A percentile compares a stretch with the other conserved stretches of the same genome.
Conservation (phyloP, 2,888 invertebrate species). For the Sinelater perroti region DNA sequence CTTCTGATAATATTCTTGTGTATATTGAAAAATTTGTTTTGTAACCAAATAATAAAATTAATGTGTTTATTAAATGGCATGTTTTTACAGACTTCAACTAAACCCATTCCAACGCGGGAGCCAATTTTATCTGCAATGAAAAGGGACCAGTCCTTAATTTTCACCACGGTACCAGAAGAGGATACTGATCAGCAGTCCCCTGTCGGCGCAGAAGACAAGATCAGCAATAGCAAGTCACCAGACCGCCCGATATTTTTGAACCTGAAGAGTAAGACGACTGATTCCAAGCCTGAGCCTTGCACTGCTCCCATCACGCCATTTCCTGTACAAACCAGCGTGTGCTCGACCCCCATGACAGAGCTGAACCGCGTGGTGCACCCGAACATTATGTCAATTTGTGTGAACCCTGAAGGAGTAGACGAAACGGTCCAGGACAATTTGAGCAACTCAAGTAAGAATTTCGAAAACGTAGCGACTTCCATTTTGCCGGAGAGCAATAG, state of each 20-base stretch:
- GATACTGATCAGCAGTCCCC: constrained; percentile 58
- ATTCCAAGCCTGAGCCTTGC: constrained; percentile 43
- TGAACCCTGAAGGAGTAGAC: constrained; percentile 64
- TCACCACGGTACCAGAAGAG: constrained; percentile 86
- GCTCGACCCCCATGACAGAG: constrained; percentile 82
- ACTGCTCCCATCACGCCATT: constrained; percentile 58
- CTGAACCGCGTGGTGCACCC: constrained; percentile 72
- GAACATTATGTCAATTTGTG: constrained; percentile 78
- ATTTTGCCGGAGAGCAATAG: constrained; percentile 8
- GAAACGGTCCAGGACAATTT: constrained; percentile 42
- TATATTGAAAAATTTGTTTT: too few relatives aligned
- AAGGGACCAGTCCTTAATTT: constrained; percentile 80
- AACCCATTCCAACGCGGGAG: constrained; percentile 56
- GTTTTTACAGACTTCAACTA: constrained; percentile 6
- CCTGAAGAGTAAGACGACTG: constrained; percentile 54
- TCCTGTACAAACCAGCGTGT: constrained; percentile 77
- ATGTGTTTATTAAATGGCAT: too few relatives aligned
- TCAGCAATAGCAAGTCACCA: constrained; percentile 43
- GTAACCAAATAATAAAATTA: too few relatives aligned
- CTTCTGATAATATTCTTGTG: too few relatives aligned
- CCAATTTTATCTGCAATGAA: constrained; percentile 71
- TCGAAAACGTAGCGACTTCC: constrained; percentile 10
- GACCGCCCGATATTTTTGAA: constrained; percentile 58
- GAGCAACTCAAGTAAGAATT: constrained; percentile 29
- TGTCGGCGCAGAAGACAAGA: constrained; percentile 41